phyloP scores from a whole-genome alignment of 2,113 vertebrate genomes.

The Epinephelus lanceolatus region DNA sequence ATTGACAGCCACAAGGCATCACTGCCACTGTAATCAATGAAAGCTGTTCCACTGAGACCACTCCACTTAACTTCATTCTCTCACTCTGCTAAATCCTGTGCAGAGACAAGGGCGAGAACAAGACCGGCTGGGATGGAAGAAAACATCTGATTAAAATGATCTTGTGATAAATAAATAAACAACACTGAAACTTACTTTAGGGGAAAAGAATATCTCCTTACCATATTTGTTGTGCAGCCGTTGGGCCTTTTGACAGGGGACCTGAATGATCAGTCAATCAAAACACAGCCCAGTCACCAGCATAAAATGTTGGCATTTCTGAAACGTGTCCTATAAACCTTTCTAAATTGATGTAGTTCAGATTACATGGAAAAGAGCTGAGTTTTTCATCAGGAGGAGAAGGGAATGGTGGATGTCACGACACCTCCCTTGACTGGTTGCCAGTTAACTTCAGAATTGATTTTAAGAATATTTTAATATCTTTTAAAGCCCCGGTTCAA shows the following conservation, averaged over 20 bases:
- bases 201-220: neutral
- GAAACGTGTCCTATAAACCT: neutral
- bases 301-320: too few species aligned
- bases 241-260: neutral
- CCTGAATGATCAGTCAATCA: neutral
- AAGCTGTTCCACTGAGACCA: conserved; percentile 14
- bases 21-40: conserved; percentile 26
- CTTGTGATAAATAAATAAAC: neutral
- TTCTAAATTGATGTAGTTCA: too few species aligned
- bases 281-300: too few species aligned
- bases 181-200: neutral
- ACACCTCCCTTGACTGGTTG: too few species aligned
- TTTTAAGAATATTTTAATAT: too few species aligned
- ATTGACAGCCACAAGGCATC: conserved; percentile 23
- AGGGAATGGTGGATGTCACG: too few species aligned
- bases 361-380: too few species aligned
- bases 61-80: neutral
- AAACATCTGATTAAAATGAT: neutral
- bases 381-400: too few species aligned
- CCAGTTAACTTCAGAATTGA: too few species aligned
- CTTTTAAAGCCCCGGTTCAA: too few species aligned
- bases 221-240: neutral
- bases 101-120: neutral
- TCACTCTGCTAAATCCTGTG: conserved; percentile 21
- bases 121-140: neutral